A percentile compares a stretch with the other conserved stretches of the same genome.
These are phyloP conservation scores for Lagodon rhomboides DNA, from an alignment of 2,797 vertebrate species.

Conservation along the genomic window DNA sequence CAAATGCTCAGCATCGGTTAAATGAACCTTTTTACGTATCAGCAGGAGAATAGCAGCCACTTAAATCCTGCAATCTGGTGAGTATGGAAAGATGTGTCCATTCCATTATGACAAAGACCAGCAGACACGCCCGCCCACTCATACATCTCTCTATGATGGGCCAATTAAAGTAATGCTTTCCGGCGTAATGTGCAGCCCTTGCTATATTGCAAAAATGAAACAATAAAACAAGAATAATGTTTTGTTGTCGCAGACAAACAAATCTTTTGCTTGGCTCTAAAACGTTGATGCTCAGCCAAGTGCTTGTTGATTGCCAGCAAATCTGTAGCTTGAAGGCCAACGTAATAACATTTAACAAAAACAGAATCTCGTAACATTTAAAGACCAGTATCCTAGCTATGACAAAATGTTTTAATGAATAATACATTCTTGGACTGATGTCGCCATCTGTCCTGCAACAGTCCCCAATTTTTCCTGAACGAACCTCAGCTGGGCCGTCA, in stretches of 20 bases:
- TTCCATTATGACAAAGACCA: constrained; percentile 58
- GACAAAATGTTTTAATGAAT: constrained; percentile 14
- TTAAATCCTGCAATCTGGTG: constrained; percentile 48
- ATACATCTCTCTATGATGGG: constrained; percentile 57
- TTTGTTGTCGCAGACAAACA: constrained; percentile 51
- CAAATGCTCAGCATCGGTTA: constrained; percentile 51
- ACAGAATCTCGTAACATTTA: constrained; percentile 30
- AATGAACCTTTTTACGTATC: constrained; percentile 53
- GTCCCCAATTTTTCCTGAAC: neutral
- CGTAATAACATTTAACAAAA: constrained; percentile 27
- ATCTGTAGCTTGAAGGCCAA: constrained; percentile 41
- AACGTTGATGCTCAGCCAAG: constrained; percentile 24
- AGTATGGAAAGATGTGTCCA: constrained; percentile 53
- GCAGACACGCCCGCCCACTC: constrained; percentile 45
- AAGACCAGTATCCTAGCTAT: neutral
- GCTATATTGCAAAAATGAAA: constrained; percentile 58
- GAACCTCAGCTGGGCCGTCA: constrained; percentile 11
- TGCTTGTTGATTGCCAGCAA: constrained; percentile 32
- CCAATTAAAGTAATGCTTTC: constrained; percentile 71
- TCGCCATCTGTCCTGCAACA: neutral
- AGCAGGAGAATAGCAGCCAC: constrained; percentile 45
- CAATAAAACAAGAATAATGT: constrained; percentile 63
- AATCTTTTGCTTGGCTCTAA: constrained; percentile 60
- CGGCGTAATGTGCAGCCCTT: constrained; percentile 36
- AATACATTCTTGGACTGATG: constrained; percentile 15